phyloP scores from a whole-genome alignment of 2,888 invertebrate genomes.

The Tubulanus polymorphus region DNA sequence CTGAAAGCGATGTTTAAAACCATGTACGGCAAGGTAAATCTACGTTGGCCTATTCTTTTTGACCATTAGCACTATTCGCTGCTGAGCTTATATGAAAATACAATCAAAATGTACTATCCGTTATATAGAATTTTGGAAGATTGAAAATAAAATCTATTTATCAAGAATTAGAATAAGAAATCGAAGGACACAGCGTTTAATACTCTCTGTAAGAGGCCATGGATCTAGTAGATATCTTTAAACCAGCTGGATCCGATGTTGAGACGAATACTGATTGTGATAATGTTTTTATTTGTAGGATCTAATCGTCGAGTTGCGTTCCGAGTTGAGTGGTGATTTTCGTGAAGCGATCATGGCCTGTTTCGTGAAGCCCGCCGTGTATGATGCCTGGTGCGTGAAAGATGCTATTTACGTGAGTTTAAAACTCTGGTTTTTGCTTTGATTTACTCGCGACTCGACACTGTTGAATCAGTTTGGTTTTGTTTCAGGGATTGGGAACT shows the following conservation, averaged over 20 bases:
- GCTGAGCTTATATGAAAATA: no score
- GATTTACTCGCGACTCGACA: no score
- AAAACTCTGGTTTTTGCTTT: no score
- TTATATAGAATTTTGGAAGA: not conserved
- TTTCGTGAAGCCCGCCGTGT: slow-evolving; percentile 48
- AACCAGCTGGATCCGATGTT: no score
- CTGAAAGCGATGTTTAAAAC: slow-evolving; percentile 80
- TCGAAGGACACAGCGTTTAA: no score
- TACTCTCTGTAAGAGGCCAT: no score
- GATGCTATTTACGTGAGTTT: slow-evolving; percentile 47
- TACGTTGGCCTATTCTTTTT: no score
- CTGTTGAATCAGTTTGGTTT: no score
- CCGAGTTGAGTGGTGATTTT: slow-evolving; percentile 45
- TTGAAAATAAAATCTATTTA: not conserved
- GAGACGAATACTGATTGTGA: no score
- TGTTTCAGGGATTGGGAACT: slow-evolving; percentile 45
- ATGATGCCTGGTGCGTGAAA: slow-evolving; percentile 49
- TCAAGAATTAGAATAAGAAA: not conserved
- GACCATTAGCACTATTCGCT: no score
- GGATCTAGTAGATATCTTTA: no score
- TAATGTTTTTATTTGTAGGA: slow-evolving; percentile 40
- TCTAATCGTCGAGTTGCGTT: slow-evolving; percentile 37
- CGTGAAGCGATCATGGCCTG: slow-evolving; percentile 36
- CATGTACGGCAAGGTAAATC: slow-evolving; percentile 75
- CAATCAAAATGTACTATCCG: no score